phyloP scores from a whole-genome alignment of 1,140 invertebrate species.

The Platyscapa corneri region DNA sequence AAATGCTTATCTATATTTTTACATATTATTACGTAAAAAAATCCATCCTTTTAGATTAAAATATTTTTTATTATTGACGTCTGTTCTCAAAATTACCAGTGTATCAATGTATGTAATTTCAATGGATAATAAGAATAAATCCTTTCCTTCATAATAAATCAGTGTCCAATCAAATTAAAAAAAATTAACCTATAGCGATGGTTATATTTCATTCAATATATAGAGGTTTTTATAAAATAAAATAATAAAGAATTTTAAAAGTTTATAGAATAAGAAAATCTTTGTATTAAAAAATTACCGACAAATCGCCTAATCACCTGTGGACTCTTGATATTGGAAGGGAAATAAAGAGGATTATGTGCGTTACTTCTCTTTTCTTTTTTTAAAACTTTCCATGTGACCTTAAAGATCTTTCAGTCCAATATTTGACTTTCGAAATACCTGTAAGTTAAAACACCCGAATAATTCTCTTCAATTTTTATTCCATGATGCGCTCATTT shows the following conservation, averaged over 20 bases:
- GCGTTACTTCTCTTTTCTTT: background rate
- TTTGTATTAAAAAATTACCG: background rate
- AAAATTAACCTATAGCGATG: too few species aligned
- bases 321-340: background rate
- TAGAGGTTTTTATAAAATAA: background rate
- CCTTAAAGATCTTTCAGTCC: constrained; percentile 23
- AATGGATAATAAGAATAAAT: too few species aligned
- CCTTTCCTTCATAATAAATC: too few species aligned
- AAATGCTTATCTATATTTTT: too few species aligned
- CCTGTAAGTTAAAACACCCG: background rate
- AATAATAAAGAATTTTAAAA: background rate
- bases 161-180: too few species aligned
- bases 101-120: too few species aligned
- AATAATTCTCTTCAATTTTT: background rate
- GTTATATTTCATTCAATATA: too few species aligned
- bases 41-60: too few species aligned
- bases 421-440: constrained; percentile 38
- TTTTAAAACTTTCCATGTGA: constrained; percentile 15
- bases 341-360: background rate
- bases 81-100: too few species aligned
- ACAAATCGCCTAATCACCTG: background rate
- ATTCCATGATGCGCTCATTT: background rate
- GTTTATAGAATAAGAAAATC: background rate
- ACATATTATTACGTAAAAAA: too few species aligned
- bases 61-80: too few species aligned